Percentiles rank a stretch among this genome's conserved stretches.
phyloP scores from a whole-genome alignment of 2,113 vertebrate genomes.

The Ursus arctos region DNA sequence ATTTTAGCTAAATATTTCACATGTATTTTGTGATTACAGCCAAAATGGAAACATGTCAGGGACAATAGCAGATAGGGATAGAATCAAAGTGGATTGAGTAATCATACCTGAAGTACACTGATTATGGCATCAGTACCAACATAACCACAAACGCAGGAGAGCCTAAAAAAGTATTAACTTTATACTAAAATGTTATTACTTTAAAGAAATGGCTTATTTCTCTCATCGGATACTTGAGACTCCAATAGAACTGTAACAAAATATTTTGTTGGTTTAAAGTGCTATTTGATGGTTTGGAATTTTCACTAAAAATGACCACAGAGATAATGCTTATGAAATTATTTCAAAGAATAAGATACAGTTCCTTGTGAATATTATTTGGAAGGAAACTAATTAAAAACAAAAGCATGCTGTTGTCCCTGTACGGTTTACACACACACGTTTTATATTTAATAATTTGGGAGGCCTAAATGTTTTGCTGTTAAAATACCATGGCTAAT shows the following conservation, averaged over 20 bases:
- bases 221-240: neutral
- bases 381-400: neutral
- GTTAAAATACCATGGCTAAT: constrained; percentile 54
- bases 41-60: neutral
- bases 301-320: constrained; percentile 31
- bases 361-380: neutral
- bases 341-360: neutral
- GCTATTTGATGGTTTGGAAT: neutral
- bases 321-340: neutral
- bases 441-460: constrained; percentile 62
- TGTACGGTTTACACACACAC: constrained; percentile 41
- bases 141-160: neutral
- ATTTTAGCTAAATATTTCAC: neutral
- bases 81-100: neutral
- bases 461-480: constrained; percentile 70
- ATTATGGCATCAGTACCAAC: neutral
- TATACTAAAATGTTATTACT: neutral
- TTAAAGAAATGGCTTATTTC: neutral
- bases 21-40: neutral
- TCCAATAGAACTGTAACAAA: neutral
- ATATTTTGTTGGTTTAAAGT: neutral
- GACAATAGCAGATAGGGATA: neutral
- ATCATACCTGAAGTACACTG: neutral
- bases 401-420: neutral
- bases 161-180: neutral